These are phyloP conservation scores for Syndactyla subalaris DNA, from an alignment of 2,797 vertebrate species.

Conservation along the genomic window DNA sequence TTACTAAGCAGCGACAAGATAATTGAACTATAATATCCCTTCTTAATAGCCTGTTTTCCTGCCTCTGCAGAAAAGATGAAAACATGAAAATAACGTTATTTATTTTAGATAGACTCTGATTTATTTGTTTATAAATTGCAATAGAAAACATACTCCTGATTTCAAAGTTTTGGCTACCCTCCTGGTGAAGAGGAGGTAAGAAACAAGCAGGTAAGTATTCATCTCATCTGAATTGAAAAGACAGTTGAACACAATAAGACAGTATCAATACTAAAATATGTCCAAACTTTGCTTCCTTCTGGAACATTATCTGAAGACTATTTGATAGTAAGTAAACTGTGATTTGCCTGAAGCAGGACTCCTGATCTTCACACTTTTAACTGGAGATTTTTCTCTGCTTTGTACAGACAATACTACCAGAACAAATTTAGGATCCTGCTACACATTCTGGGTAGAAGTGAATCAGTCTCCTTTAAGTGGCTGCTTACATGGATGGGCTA, in stretches of 20 bases:
- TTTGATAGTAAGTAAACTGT: not conserved
- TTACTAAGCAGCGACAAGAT: not conserved
- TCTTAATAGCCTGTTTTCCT: not conserved
- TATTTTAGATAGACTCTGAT: not conserved
- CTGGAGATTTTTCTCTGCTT: not conserved
- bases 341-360: not conserved
- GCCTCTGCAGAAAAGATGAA: not conserved
- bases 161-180: not conserved
- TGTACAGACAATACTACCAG: not conserved
- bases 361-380: not conserved
- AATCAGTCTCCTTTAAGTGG: conserved; percentile 17
- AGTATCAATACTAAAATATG: not conserved
- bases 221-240: not conserved
- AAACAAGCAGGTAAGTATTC: not conserved
- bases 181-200: not conserved
- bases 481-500: not conserved
- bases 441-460: not conserved
- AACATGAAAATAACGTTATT: not conserved
- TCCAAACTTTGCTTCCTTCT: not conserved
- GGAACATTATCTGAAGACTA: not conserved
- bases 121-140: not conserved
- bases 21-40: not conserved
- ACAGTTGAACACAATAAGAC: not conserved
- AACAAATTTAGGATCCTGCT: not conserved
- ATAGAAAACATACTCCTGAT: not conserved